Evolutionary conservation across 2,113 vertebrate genomes (phyloP).

Genomic region (Accipiter cooperii): DNA sequence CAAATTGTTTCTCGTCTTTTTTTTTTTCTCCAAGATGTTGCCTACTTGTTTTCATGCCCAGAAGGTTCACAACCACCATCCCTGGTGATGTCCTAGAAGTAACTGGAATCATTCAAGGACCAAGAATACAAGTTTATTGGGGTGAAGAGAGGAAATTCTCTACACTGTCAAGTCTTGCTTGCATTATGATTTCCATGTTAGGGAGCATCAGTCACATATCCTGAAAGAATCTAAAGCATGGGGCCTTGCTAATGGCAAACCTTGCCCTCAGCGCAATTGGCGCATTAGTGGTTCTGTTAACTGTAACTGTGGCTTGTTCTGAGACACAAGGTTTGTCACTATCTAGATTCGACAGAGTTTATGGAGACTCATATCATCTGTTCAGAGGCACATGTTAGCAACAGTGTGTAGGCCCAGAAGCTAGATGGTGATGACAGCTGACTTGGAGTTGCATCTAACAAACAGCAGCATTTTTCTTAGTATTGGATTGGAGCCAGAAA

Average conservation of each 20-base stretch:
- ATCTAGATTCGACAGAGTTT: background rate
- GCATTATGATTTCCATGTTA: background rate
- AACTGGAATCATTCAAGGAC: background rate
- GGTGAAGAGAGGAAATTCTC: background rate
- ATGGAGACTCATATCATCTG: background rate
- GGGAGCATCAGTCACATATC: background rate
- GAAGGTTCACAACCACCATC: background rate
- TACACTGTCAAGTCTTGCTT: background rate
- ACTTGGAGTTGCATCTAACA: background rate
- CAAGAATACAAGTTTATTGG: background rate
- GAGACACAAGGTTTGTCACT: background rate
- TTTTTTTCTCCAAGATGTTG: background rate
- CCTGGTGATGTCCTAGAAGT: background rate
- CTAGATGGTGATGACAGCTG: conserved; percentile 36
- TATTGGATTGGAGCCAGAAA: background rate
- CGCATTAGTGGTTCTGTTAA: background rate
- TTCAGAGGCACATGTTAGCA: background rate
- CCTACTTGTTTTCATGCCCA: background rate
- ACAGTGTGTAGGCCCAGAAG: background rate
- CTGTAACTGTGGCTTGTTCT: background rate
- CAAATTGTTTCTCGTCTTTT: background rate
- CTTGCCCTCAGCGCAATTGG: background rate
- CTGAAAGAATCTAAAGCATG: background rate
- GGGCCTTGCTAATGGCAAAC: background rate
- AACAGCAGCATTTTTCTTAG: conserved; percentile 2